These are phyloP conservation scores for Phrynocephalus forsythii DNA, from an alignment of 2,797 vertebrate species.

Conservation along the genomic window DNA sequence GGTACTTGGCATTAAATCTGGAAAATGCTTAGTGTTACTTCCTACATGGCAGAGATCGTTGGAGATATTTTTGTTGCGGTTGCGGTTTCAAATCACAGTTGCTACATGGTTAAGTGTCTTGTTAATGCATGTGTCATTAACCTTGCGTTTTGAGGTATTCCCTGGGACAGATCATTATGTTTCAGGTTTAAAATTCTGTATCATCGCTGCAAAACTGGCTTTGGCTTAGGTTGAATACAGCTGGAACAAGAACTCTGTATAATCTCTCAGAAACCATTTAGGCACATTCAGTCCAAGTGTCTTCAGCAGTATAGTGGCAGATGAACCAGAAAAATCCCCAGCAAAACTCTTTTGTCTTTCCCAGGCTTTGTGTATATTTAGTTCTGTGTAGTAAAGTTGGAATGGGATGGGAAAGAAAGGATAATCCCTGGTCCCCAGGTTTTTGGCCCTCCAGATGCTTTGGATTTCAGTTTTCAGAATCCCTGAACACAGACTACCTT, in stretches of 20 bases:
- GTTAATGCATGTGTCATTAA: background rate
- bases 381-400: background rate
- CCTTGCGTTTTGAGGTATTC: background rate
- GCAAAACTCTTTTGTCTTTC: background rate
- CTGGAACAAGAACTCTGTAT: background rate
- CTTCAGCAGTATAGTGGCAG: background rate
- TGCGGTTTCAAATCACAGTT: background rate
- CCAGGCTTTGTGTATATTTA: background rate
- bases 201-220: background rate
- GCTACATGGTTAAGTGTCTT: background rate
- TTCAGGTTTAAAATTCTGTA: background rate
- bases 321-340: too few species aligned
- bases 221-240: background rate
- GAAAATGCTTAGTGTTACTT: background rate
- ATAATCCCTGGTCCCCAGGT: too few species aligned
- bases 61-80: background rate
- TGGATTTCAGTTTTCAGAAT: too few species aligned
- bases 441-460: too few species aligned
- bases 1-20: background rate
- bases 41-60: background rate
- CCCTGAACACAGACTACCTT: too few species aligned
- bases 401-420: background rate
- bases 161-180: background rate
- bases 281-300: background rate
- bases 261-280: background rate